Conservation (phyloP, 2,888 invertebrate genomes). For the Bembecia ichneumoniformis region DNA sequence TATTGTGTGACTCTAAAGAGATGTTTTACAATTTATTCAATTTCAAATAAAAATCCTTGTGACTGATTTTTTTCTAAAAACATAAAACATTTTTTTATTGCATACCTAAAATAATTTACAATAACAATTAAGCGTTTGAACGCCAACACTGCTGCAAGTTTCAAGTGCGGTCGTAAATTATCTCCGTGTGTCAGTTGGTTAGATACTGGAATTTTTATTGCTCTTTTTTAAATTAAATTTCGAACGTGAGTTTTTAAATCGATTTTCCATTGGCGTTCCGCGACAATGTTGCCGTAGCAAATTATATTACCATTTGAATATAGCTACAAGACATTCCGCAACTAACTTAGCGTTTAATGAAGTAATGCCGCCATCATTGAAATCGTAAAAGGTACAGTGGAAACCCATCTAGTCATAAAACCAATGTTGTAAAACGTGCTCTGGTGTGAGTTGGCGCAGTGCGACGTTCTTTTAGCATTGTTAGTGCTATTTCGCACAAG, state of each 20-base stretch:
- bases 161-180: not conserved
- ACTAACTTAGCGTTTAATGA: conserved; percentile 14
- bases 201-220: not conserved
- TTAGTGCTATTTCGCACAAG: not conserved
- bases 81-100: too few relatives aligned
- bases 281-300: not conserved
- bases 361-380: conserved; percentile 20
- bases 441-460: conserved; percentile 6
- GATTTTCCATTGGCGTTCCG: not conserved
- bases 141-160: not conserved
- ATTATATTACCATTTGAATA: conserved; percentile 6
- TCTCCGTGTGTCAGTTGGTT: not conserved
- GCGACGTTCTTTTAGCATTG: conserved; percentile 4
- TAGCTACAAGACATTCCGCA: conserved; percentile 2
- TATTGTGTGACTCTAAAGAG: too few relatives aligned
- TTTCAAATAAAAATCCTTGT: too few relatives aligned
- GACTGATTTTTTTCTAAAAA: too few relatives aligned
- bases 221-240: not conserved
- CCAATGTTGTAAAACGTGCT: conserved; percentile 11
- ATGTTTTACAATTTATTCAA: too few relatives aligned
- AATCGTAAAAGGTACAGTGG: conserved; percentile 16
- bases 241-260: not conserved
- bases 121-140: too few relatives aligned
- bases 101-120: too few relatives aligned
- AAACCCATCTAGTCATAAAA: conserved; percentile 11